Percentiles rank a stretch among this genome's conserved stretches.
Evolutionary conservation across 2,888 invertebrate genomes (phyloP).

Genomic region (Lasioglossum calceatum): DNA sequence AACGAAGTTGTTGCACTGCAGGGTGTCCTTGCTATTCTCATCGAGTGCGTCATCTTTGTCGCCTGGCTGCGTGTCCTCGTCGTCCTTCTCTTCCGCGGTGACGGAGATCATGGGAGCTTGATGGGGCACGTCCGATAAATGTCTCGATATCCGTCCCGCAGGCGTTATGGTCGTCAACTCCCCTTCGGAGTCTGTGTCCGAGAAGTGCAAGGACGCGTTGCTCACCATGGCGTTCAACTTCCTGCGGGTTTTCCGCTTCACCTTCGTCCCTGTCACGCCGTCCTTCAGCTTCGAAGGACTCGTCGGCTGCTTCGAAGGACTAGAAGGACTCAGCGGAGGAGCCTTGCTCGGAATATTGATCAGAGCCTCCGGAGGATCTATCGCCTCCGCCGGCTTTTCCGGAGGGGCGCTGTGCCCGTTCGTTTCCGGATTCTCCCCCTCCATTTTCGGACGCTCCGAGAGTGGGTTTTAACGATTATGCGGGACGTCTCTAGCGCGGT

Average conservation of each 20-base stretch:
- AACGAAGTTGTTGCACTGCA: conserved; percentile 72
- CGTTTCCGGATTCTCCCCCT: conserved; percentile 16
- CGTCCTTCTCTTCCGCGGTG: conserved; percentile 65
- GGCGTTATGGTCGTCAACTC: conserved; percentile 74
- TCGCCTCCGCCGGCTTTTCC: background rate
- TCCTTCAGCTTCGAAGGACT: conserved; percentile 36
- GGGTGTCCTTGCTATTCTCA: conserved; percentile 50
- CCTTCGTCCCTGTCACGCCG: conserved; percentile 61
- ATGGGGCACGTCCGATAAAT: conserved; percentile 4
- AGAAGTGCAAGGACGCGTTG: conserved; percentile 82
- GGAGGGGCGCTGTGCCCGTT: background rate
- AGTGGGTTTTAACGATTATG: background rate
- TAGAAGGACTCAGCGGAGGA: background rate
- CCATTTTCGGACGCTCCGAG: conserved; percentile 19
- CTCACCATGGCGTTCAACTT: conserved; percentile 81
- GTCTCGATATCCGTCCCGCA: conserved; percentile 52
- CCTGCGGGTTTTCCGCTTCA: conserved; percentile 80
- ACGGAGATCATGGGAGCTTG: conserved; percentile 78
- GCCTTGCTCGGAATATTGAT: conserved; percentile 43
- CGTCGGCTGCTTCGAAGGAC: background rate
- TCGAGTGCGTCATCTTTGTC: background rate
- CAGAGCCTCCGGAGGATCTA: conserved; percentile 59
- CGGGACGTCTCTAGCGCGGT: conserved; percentile 57
- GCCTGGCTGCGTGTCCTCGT: background rate
- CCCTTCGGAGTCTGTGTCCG: conserved; percentile 83